Base-by-base conservation (phyloP, 2,888 invertebrate genomes). In the Epiblema foenella region DNA sequence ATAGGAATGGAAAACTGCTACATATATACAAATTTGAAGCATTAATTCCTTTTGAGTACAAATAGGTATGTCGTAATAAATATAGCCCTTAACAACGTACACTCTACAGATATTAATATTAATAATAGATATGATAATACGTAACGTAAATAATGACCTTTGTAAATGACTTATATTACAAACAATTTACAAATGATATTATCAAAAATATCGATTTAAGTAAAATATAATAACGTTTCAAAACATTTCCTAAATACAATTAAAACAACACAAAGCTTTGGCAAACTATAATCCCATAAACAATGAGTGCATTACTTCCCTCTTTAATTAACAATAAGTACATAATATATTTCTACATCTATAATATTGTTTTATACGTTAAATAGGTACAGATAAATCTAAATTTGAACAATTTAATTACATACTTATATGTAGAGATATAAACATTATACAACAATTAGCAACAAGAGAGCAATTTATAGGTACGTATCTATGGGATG, bases 371-470 rank as follows among this genome's bases (percentile, higher is more conserved):
- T 73, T 75, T 85, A 86, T 83, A 88, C 85, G 83, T 83, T 88
- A 77, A 79, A 82, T 82, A 86, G 83, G 80, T 87, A 82, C 77
- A 80, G 82, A 82, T 82, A 83, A 79, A 79, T 79, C 85, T 85
- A 85, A 81, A 84, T 77, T 85, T 85, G 82, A 85, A 89, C 87
- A 86, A 81, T 86, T 83, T 78, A 83, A 83, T 81, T 82, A 85
- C 85, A 86, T 82, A 80, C 78, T 90, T 87, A 86, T 87, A 87
- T 85, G 75, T 85, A 70, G 59, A 64, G 67, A 64, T 85, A 85
- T 91, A 89, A 90, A 91, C 88, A 91, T 88, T 88, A 87, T 86
- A 90, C 88, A 91, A 91, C 90, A 91, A 88, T 84, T 84, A 87
- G 85, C 83, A 89, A 87, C 88, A 87, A 85, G 86, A 84, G 58